Evolutionary conservation across 2,888 invertebrate species (phyloP).

Genomic region (Gymnosoma rotundatum): DNA sequence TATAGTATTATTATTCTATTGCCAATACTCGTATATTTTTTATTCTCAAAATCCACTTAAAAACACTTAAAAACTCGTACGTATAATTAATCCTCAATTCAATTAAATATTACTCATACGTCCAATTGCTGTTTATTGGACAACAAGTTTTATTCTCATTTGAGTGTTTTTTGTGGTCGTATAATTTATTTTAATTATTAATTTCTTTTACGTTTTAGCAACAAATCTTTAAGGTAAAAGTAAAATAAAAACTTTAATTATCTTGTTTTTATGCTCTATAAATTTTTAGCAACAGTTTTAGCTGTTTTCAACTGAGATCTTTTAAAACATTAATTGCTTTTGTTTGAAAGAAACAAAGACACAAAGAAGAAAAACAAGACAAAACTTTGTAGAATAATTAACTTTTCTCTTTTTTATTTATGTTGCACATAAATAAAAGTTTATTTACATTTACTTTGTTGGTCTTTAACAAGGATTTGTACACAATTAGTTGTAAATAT

Average conservation of each 20-base stretch:
- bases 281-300: background rate
- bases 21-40: too few species aligned
- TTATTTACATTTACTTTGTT: constrained; percentile 2
- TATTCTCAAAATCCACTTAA: background rate
- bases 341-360: background rate
- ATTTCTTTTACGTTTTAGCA: background rate
- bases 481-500: constrained; percentile 18
- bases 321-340: constrained; percentile 30
- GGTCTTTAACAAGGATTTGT: constrained; percentile 4
- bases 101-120: constrained; percentile 31
- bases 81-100: constrained; percentile 13
- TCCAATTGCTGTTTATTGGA: background rate
- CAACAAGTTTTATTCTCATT: background rate
- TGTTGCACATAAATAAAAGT: constrained; percentile 18
- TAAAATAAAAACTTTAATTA: background rate
- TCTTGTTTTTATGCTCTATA: constrained; percentile 20
- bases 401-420: constrained; percentile 3
- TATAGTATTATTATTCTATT: too few species aligned
- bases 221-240: constrained; percentile 1
- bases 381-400: constrained; percentile 34
- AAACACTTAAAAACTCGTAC: background rate
- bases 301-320: background rate
- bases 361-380: background rate
- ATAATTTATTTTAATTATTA: background rate
- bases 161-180: background rate